A percentile compares a stretch with the other conserved stretches of the same genome.
Conservation (phyloP, 2,888 invertebrate genomes). For the Anorthoa munda region DNA sequence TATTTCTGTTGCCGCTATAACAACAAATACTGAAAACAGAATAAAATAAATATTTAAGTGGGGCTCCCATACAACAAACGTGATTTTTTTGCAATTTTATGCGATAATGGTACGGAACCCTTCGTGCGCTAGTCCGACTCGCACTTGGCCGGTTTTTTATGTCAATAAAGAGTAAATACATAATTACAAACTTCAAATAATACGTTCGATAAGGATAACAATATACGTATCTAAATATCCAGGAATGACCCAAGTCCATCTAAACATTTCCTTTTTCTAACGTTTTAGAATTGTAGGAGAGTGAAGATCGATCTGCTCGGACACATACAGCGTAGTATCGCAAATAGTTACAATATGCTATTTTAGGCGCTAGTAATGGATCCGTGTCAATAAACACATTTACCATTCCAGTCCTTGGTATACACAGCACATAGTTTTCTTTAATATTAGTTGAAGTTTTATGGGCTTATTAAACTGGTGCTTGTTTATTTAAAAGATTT, state of each 20-base stretch:
- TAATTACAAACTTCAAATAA: neutral
- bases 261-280: constrained; percentile 9
- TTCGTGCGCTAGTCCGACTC: no score
- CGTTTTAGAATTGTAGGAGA: constrained; percentile 19
- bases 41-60: no score
- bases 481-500: constrained; percentile 11
- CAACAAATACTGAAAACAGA: no score
- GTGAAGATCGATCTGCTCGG: constrained; percentile 49
- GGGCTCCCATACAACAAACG: no score
- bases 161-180: neutral
- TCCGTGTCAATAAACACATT: constrained; percentile 68
- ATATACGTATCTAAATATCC: neutral
- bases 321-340: constrained; percentile 45
- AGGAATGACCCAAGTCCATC: neutral
- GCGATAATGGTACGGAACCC: no score
- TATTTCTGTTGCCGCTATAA: no score
- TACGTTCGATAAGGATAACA: neutral
- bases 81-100: no score
- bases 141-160: no score
- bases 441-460: constrained; percentile 30
- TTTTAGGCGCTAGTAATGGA: constrained; percentile 61
- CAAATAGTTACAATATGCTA: constrained; percentile 58
- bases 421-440: constrained; percentile 46
- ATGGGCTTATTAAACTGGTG: constrained; percentile 36
- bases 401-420: constrained; percentile 55